Evolutionary conservation across 2,113 vertebrate genomes (phyloP).

Genomic region (Centropus unirufus): DNA sequence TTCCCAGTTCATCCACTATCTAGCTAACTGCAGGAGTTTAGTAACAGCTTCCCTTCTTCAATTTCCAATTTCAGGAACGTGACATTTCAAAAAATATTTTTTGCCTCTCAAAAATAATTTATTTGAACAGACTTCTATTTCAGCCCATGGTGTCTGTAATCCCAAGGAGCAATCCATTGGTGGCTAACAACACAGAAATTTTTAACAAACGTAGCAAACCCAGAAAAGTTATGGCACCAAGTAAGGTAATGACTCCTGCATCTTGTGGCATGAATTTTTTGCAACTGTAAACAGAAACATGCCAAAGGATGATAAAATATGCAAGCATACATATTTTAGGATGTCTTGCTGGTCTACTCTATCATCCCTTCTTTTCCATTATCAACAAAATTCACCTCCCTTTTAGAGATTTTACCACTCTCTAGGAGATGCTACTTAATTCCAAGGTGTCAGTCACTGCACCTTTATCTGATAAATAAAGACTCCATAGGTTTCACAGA

Average conservation of each 20-base stretch:
- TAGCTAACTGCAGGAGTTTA: not conserved
- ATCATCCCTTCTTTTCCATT: not conserved
- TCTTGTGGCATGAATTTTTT: not conserved
- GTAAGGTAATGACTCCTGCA: not conserved
- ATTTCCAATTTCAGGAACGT: not conserved
- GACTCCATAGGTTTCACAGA: not conserved
- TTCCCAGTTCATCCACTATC: not conserved
- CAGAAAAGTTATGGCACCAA: not conserved
- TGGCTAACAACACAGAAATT: not conserved
- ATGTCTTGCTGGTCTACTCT: not conserved
- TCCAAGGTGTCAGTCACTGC: not conserved
- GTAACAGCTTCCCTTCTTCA: not conserved
- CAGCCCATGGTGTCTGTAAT: not conserved
- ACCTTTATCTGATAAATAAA: not conserved
- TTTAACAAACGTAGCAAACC: not conserved
- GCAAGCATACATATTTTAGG: not conserved
- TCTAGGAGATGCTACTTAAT: not conserved
- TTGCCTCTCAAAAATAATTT: not conserved
- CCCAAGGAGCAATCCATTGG: not conserved
- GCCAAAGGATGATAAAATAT: not conserved
- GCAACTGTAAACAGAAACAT: not conserved
- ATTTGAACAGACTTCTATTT: not conserved
- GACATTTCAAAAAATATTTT: not conserved
- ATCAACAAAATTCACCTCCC: not conserved
- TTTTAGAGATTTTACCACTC: not conserved